Percentiles rank a stretch among this genome's conserved stretches.
Conservation (phyloP, 53 echinoderm and acorn worm species). For the Henricia sp. region DNA sequence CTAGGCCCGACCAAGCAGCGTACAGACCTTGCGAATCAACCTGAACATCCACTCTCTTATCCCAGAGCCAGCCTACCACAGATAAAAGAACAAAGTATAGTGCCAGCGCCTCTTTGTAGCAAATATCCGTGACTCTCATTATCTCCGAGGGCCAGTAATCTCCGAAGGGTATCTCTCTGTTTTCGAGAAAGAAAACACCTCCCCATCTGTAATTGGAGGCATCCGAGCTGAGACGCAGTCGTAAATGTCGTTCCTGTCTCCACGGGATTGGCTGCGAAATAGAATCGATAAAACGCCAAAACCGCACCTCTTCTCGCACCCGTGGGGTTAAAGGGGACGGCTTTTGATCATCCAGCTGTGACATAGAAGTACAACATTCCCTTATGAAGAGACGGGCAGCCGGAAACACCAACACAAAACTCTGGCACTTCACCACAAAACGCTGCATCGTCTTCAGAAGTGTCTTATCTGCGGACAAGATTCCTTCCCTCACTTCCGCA, state of each 20-base stretch:
- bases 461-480: neutral
- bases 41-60: slow-evolving; percentile 30
- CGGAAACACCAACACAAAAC: slow-evolving; percentile 27
- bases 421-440: slow-evolving; percentile 26
- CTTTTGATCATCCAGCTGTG: slow-evolving; percentile 1
- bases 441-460: slow-evolving; percentile 19
- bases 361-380: slow-evolving; percentile 10
- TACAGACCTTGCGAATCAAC: slow-evolving; percentile 11
- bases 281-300: slow-evolving; percentile 27
- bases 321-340: neutral
- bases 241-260: slow-evolving; percentile 33
- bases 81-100: slow-evolving; percentile 20
- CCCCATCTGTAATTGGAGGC: slow-evolving; percentile 37
- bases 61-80: slow-evolving; percentile 3
- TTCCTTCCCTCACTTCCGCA: slow-evolving; percentile 18
- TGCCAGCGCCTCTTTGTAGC: slow-evolving; percentile 27
- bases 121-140: neutral
- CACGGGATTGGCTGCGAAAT: slow-evolving; percentile 14
- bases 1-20: neutral
- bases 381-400: slow-evolving; percentile 24
- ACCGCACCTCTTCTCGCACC: slow-evolving; percentile 6
- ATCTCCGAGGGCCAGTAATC: slow-evolving; percentile 9
- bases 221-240: slow-evolving; percentile 4
- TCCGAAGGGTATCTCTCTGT: slow-evolving; percentile 4
- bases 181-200: neutral